Evolutionary conservation across 2,888 invertebrate species (phyloP), one percentile per base, ranked within the genome.

Genomic region (Opisthograptis luteolata): DNA sequence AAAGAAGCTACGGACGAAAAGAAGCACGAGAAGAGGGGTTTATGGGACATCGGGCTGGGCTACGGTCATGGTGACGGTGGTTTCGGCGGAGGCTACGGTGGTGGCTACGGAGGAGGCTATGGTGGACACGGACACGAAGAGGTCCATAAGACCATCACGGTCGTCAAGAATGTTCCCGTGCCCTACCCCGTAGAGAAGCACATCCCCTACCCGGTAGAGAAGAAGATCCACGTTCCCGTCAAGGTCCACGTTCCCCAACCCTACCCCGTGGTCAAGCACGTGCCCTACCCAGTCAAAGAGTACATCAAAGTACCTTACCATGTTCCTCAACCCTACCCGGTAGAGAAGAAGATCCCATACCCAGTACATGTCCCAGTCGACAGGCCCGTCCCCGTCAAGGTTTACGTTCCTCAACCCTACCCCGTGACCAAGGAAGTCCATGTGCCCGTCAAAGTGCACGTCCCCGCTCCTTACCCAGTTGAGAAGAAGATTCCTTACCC

Each of bases 1-100:
- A 90, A 92, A 72, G 90, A 87, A 65, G 86, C 92, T 55, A 83
- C 78, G 36, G 91, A 82, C 42, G 94, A 94, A 56, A 95, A 95
- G 74, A 94, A 94, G 64, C 94, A 94, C 76, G 94, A 95, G 62
- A 96, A 96, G 78, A 93, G 96, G 68, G 95, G 96, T 45, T 84
- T 96, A 47, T 92, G 92, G 66, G 87, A 91, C 47, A 76, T 79
- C 57, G 92, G 92, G 60, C 87, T 92, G 51, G 92, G 92, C 51
- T 91, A 89, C 57, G 88, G 87, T 52, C 77, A 80, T 27, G 58
- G 55, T 15, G 46, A 37, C 37, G 79, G 82, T 13, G 79, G 81
- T 37, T 75, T 66, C 28, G 58, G 65, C 5, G 85, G 70, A 12
- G 32, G 78, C 27, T 80, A 70, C 31, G 81, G 80, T 25, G 81